A percentile compares a stretch with the other conserved stretches of the same genome.
Evolutionary conservation across 2,113 vertebrate genomes (phyloP).

Genomic region (Calyptomena viridis): DNA sequence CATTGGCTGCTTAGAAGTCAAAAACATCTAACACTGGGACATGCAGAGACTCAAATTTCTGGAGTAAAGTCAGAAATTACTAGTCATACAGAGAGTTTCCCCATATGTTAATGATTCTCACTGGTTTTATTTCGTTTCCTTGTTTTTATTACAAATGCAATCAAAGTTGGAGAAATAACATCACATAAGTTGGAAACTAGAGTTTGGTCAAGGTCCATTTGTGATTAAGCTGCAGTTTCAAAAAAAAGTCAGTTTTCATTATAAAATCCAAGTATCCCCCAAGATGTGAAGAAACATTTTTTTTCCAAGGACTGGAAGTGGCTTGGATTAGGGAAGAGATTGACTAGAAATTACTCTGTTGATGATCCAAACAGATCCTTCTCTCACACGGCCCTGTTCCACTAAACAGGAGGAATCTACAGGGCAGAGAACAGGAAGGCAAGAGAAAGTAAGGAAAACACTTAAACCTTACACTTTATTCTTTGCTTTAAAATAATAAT

Average conservation of each 20-base stretch:
- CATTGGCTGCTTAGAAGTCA: background rate
- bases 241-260: background rate
- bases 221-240: background rate
- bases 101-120: background rate
- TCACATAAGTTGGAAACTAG: background rate
- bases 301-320: background rate
- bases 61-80: background rate
- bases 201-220: background rate
- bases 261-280: background rate
- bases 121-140: too few species aligned
- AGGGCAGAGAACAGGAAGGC: background rate
- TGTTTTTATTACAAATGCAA: background rate
- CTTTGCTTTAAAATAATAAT: background rate
- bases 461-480: background rate
- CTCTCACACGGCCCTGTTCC: background rate
- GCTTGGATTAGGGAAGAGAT: background rate
- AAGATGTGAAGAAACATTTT: background rate
- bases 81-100: background rate
- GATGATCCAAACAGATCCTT: background rate
- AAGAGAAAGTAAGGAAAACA: background rate
- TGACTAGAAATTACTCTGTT: background rate
- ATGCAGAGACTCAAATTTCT: background rate
- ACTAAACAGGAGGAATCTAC: background rate
- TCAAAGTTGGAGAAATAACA: background rate
- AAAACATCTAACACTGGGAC: background rate